Conservation (phyloP, 2,113 vertebrate genomes). For the rat (Rattus norvegicus) region GRCr8 NC_086032.1:43852001-43852500, state of each 20-base stretch:
- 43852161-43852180: conserved; percentile 80
- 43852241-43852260: conserved; percentile 28
- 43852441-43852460: neutral
- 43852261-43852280: neutral
- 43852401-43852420: neutral
- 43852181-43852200: conserved; percentile 82
- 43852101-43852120: neutral
- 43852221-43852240: conserved; percentile 35
- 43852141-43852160: conserved; percentile 74
- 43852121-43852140: conserved; percentile 76
- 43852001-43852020: neutral
- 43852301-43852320: neutral
- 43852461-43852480: neutral
- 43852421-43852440: neutral
- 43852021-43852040: neutral
- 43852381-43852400: neutral
- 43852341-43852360: neutral
- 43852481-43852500: neutral
- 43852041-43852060: neutral
- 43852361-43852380: neutral
- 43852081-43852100: conserved; percentile 21
- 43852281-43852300: conserved; percentile 7
- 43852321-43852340: neutral
- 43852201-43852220: conserved; percentile 79
- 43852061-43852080: neutral